Conservation (phyloP, 2,797 vertebrate genomes). For the Rhadinocentrus ornatus region DNA sequence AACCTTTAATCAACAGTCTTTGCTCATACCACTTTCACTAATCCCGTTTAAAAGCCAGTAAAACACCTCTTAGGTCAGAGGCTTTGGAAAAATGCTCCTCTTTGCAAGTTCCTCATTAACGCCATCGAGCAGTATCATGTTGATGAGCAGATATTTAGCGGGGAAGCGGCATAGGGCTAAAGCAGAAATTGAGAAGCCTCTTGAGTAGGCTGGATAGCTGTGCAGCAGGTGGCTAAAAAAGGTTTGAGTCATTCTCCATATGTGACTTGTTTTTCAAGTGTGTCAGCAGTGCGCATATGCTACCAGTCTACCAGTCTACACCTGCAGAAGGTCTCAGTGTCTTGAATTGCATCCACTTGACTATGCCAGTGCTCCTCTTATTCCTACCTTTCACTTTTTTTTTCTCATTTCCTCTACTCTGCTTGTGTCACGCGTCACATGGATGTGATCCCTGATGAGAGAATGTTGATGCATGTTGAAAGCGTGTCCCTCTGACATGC, state of each 20-base stretch:
- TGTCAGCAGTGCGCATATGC: slow-evolving; percentile 71
- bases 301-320: slow-evolving; percentile 63
- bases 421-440: slow-evolving; percentile 53
- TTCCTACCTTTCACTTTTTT: slow-evolving; percentile 24
- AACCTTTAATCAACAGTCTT: slow-evolving; percentile 60
- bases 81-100: slow-evolving; percentile 32
- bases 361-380: slow-evolving; percentile 33
- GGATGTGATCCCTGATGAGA: slow-evolving; percentile 52
- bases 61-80: slow-evolving; percentile 38
- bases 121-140: slow-evolving; percentile 24
- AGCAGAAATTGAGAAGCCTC: slow-evolving; percentile 43
- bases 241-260: slow-evolving; percentile 79
- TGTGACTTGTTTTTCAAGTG: slow-evolving; percentile 78
- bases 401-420: slow-evolving; percentile 22
- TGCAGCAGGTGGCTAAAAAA: slow-evolving; percentile 71
- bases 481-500: slow-evolving; percentile 49
- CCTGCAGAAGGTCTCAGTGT: slow-evolving; percentile 65
- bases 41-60: slow-evolving; percentile 61
- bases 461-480: slow-evolving; percentile 71
- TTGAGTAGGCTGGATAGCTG: slow-evolving; percentile 55
- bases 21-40: slow-evolving; percentile 58
- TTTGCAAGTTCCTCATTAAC: slow-evolving; percentile 10
- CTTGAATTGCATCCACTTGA: slow-evolving; percentile 61
- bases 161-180: slow-evolving; percentile 38
- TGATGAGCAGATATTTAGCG: slow-evolving; percentile 50